Conservation (phyloP, 2,797 vertebrate species). For the Megaceryle alcyon region DNA sequence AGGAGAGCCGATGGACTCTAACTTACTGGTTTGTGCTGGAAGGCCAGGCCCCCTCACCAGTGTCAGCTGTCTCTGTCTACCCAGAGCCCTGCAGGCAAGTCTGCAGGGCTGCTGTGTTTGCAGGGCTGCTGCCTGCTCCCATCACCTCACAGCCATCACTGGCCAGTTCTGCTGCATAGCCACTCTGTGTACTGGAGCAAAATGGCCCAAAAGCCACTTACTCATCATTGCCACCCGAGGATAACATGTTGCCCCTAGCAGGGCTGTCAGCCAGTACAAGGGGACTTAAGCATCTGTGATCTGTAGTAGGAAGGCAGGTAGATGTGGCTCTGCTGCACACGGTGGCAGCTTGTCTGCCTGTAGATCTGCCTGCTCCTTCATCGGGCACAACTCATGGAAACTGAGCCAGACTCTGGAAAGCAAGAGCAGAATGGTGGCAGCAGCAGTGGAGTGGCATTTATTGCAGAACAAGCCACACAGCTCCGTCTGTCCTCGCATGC, state of each 20-base stretch:
- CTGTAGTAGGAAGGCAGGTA: neutral
- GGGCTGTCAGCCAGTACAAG: neutral
- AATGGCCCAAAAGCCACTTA: neutral
- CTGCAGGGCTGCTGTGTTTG: rapidly evolving
- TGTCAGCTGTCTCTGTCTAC: neutral
- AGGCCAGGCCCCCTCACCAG: neutral
- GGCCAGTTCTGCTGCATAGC: neutral
- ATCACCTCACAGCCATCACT: neutral
- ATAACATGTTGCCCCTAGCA: rapidly evolving
- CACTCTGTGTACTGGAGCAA: neutral
- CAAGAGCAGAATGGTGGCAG: neutral
- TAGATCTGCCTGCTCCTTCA: neutral
- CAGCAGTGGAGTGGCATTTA: neutral
- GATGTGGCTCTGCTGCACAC: neutral
- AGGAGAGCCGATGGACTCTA: neutral
- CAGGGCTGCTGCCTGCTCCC: neutral
- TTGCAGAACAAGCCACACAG: neutral
- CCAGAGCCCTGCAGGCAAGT: neutral
- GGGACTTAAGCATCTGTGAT: neutral
- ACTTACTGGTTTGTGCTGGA: neutral
- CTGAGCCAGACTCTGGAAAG: neutral
- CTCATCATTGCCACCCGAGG: neutral
- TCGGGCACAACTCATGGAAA: neutral
- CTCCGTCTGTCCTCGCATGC: neutral
- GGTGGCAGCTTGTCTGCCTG: neutral